Percentiles rank a stretch among this genome's conserved stretches.
Conservation (phyloP, 1,140 invertebrate species). For the Caenorhabditis latens region DNA sequence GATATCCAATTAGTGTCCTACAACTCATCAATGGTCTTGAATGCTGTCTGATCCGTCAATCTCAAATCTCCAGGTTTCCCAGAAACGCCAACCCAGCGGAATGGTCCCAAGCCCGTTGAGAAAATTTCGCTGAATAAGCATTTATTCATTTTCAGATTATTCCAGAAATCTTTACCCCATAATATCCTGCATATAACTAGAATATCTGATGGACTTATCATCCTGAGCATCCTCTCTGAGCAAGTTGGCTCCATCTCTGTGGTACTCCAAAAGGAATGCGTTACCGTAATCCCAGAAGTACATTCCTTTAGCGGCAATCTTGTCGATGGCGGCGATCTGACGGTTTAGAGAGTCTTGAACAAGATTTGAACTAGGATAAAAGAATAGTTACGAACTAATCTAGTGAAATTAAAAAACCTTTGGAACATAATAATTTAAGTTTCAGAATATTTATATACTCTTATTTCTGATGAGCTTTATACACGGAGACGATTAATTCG, state of each 20-base stretch:
- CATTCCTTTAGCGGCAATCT: constrained; percentile 81
- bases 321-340: constrained; percentile 83
- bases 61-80: constrained; percentile 80
- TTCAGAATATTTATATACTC: no score
- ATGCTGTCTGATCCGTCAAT: constrained; percentile 82
- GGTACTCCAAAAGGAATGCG: constrained; percentile 83
- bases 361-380: no score
- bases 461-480: no score
- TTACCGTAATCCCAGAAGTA: constrained; percentile 85
- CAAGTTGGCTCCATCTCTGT: constrained; percentile 80
- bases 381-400: no score
- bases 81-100: constrained; percentile 84
- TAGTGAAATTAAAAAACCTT: no score
- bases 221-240: constrained; percentile 75
- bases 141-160: no score
- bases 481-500: no score
- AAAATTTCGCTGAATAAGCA: constrained; percentile 85
- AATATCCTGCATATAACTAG: constrained; percentile 84
- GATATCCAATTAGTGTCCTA: constrained; percentile 70
- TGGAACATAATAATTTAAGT: no score
- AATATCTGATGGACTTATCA: constrained; percentile 81
- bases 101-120: constrained; percentile 84
- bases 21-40: constrained; percentile 80
- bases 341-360: constrained; percentile 82
- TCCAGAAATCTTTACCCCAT: no score